These are phyloP conservation scores for Holacanthella duospinosa DNA, from an alignment of 2,888 invertebrate genomes.

Conservation along the genomic window DNA sequence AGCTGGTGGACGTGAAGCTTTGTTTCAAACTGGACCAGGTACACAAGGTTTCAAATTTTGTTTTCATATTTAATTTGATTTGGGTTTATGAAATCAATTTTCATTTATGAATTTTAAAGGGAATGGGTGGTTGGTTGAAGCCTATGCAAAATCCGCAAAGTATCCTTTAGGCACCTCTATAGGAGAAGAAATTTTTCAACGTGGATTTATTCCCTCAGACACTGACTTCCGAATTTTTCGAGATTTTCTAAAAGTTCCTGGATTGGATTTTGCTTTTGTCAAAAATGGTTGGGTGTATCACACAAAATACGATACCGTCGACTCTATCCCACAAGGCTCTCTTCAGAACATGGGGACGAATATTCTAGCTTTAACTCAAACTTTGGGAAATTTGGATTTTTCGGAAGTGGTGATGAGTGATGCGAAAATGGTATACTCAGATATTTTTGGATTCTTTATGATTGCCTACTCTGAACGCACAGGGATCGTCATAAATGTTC, in stretches of 20 bases:
- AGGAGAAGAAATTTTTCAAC: constrained; percentile 82
- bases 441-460: constrained; percentile 32
- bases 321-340: not conserved
- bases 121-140: constrained; percentile 43
- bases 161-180: constrained; percentile 73
- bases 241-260: constrained; percentile 25
- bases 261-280: constrained; percentile 84
- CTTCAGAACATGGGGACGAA: constrained; percentile 34
- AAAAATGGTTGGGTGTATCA: constrained; percentile 90
- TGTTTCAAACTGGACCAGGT: constrained; percentile 75
- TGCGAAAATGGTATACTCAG: constrained; percentile 33
- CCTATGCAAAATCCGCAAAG: constrained; percentile 63
- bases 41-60: too few relatives aligned
- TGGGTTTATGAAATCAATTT: not conserved
- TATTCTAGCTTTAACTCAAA: constrained; percentile 20
- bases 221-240: constrained; percentile 74
- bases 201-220: constrained; percentile 80
- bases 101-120: constrained; percentile 3
- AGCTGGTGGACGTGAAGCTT: constrained; percentile 75
- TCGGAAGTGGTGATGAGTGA: constrained; percentile 17
- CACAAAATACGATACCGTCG: constrained; percentile 52
- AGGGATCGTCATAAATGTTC: constrained; percentile 26
- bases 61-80: not conserved
- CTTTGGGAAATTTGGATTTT: constrained; percentile 27
- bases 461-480: constrained; percentile 27